These are phyloP conservation scores for Palloptera scutellata DNA, from an alignment of 2,888 invertebrate genomes.

Conservation along the genomic window DNA sequence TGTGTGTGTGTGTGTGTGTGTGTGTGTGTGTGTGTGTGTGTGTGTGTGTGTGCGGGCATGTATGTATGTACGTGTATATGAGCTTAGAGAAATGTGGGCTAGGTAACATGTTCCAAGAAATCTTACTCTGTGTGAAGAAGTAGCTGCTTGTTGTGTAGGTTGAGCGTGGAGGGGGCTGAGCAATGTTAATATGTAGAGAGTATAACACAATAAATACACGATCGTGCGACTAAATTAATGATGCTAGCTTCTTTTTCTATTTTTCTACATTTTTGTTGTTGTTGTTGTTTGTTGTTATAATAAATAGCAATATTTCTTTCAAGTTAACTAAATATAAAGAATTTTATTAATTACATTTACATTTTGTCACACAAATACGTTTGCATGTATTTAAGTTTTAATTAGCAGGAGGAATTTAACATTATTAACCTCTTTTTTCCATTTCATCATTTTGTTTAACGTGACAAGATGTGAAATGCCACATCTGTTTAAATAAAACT, in stretches of 20 bases:
- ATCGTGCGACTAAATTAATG: background rate
- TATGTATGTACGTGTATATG: conserved; percentile 1
- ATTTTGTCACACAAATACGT: too few relatives aligned
- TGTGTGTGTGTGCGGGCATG: conserved; percentile 4
- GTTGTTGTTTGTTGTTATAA: background rate
- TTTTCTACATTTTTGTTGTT: background rate
- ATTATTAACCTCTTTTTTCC: too few relatives aligned
- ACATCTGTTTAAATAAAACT: too few relatives aligned
- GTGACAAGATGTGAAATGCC: too few relatives aligned
- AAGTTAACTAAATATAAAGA: too few relatives aligned
- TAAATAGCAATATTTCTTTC: too few relatives aligned
- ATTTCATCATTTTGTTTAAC: too few relatives aligned
- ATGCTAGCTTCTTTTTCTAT: background rate
- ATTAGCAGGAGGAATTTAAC: too few relatives aligned
- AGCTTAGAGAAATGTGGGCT: conserved; percentile 27
- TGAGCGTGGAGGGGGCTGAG: background rate
- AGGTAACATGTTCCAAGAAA: conserved; percentile 27
- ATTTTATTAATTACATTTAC: too few relatives aligned
- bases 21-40: background rate
- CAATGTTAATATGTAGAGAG: too few relatives aligned
- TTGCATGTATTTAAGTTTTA: too few relatives aligned
- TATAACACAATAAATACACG: background rate
- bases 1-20: background rate
- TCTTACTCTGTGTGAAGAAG: conserved; percentile 3
- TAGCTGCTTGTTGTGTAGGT: background rate